A percentile compares a stretch with the other conserved stretches of the same genome.
phyloP scores from a whole-genome alignment of 2,113 vertebrate genomes.

The Limanda limanda region DNA sequence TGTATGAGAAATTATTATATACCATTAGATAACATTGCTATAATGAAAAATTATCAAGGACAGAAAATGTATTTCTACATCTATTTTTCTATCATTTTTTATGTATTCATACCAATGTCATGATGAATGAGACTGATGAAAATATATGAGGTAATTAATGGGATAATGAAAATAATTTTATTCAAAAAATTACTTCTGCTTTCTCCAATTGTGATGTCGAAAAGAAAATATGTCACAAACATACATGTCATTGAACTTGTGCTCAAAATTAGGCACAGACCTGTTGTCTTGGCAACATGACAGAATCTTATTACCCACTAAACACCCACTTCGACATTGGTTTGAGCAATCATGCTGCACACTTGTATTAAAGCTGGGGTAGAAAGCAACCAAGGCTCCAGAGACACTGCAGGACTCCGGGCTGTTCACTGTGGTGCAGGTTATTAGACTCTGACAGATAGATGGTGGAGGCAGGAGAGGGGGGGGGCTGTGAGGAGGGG shows the following conservation, averaged over 20 bases:
- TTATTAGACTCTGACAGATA: conserved; percentile 47
- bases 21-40: no score
- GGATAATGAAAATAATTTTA: background rate
- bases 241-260: no score
- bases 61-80: no score
- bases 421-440: background rate
- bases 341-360: background rate
- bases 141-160: background rate
- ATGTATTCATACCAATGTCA: no score
- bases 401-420: background rate
- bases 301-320: background rate
- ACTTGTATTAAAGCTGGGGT: background rate
- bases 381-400: background rate
- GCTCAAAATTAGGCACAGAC: no score
- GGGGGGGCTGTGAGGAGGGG: background rate
- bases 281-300: background rate
- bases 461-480: conserved; percentile 8
- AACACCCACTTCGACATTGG: background rate
- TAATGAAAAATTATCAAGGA: no score
- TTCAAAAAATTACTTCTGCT: background rate
- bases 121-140: background rate
- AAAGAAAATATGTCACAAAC: no score
- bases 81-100: no score
- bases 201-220: no score
- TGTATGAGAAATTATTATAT: no score